Evolutionary conservation across 2,797 vertebrate species (phyloP).

Genomic region (Gallirallus australis): DNA sequence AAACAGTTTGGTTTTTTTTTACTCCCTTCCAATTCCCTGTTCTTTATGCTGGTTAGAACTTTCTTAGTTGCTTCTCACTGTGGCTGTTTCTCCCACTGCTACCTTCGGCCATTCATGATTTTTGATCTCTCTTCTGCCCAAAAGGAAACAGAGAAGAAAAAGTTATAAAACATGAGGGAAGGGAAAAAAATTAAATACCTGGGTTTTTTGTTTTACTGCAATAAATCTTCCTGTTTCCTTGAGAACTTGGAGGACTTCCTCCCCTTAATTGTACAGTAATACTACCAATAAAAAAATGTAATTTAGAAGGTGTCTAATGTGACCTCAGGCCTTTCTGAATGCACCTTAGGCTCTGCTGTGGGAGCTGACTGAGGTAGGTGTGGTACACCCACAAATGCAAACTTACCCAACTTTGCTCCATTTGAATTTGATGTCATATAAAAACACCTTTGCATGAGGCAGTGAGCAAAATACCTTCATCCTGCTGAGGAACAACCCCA

Average conservation of each 20-base stretch:
- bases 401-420: not conserved
- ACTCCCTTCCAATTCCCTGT: not conserved
- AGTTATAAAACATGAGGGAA: not conserved
- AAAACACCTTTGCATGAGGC: not conserved
- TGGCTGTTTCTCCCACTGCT: not conserved
- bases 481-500: not conserved
- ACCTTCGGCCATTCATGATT: not conserved
- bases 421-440: not conserved
- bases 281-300: not conserved
- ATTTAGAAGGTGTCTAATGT: not conserved
- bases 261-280: not conserved
- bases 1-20: not conserved
- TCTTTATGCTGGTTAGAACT: not conserved
- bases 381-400: not conserved
- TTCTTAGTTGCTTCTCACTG: not conserved
- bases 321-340: not conserved
- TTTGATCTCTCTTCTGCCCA: not conserved
- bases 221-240: not conserved
- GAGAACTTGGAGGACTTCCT: not conserved
- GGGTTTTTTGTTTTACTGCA: not conserved
- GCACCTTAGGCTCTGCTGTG: not conserved
- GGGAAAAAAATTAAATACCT: not conserved
- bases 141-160: not conserved
- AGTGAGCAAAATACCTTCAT: not conserved
- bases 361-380: not conserved